Percentiles rank a stretch among this genome's conserved stretches.
phyloP scores from a whole-genome alignment of 2,888 invertebrate species.

The Hybos culiciformis region DNA sequence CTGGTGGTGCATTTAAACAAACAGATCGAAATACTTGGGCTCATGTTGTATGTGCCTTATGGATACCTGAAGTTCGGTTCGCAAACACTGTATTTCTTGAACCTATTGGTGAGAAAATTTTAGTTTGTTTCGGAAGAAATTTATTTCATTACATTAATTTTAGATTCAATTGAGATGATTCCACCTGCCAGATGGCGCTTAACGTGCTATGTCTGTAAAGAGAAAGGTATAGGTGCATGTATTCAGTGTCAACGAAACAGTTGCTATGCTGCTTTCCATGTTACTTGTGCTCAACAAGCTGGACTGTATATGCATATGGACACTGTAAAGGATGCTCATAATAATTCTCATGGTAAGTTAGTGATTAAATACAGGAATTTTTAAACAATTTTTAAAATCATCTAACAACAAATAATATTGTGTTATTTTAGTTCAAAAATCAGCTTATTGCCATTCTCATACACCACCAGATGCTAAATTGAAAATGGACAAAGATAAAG shows the following conservation, averaged over 20 bases:
- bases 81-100: slow-evolving; percentile 96
- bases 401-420: no score
- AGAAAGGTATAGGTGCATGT: slow-evolving; percentile 84
- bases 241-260: slow-evolving; percentile 95
- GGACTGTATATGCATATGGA: slow-evolving; percentile 92
- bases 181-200: slow-evolving; percentile 91
- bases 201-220: slow-evolving; percentile 94
- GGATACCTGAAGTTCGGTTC: slow-evolving; percentile 98
- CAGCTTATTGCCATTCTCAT: slow-evolving; percentile 91
- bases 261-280: slow-evolving; percentile 97
- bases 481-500: slow-evolving; percentile 35
- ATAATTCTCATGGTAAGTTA: no score
- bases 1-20: slow-evolving; percentile 97
- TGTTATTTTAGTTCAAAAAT: slow-evolving; percentile 81
- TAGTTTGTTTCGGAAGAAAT: no score
- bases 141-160: no score
- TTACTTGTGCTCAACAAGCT: slow-evolving; percentile 96
- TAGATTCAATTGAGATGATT: slow-evolving; percentile 89
- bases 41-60: slow-evolving; percentile 95
- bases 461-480: slow-evolving; percentile 40
- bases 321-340: slow-evolving; percentile 53
- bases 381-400: no score
- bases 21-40: slow-evolving; percentile 93
- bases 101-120: slow-evolving; percentile 56
- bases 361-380: no score